Conservation (phyloP, 2,113 vertebrate species). For the Scophthalmus maximus region DNA sequence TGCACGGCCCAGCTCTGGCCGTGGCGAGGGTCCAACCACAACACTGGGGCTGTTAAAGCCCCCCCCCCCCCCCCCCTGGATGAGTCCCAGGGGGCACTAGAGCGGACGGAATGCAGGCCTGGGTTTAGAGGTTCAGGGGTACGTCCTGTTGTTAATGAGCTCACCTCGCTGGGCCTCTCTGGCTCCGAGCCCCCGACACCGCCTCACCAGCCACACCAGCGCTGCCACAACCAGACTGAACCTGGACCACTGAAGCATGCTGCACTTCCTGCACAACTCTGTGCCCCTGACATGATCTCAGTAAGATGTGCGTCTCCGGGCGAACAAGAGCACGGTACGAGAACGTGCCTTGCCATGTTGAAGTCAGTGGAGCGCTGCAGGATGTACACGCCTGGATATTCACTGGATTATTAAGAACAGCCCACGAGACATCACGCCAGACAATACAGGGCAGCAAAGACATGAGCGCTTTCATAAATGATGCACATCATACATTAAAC, state of each 20-base stretch:
- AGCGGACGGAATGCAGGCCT: slow-evolving; percentile 65
- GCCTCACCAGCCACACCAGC: slow-evolving; percentile 43
- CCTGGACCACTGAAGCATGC: slow-evolving; percentile 23
- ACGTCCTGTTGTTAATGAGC: slow-evolving; percentile 79
- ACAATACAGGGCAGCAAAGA: slow-evolving; percentile 15
- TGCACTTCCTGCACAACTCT: slow-evolving; percentile 31
- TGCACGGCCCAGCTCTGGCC: slow-evolving; percentile 47
- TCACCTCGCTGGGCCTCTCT: slow-evolving; percentile 68
- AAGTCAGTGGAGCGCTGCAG: not conserved
- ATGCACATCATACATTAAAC: slow-evolving; percentile 53
- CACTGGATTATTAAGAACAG: not conserved
- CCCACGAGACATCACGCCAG: slow-evolving; percentile 31
- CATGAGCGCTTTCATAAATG: slow-evolving; percentile 49
- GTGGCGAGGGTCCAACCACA: slow-evolving; percentile 72
- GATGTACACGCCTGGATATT: not conserved
- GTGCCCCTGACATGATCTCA: slow-evolving; percentile 10
- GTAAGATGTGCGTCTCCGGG: slow-evolving; percentile 7
- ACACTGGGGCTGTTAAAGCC: slow-evolving; percentile 66
- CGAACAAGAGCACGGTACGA: not conserved
- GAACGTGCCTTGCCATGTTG: not conserved
- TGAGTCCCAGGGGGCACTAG: slow-evolving; percentile 63
- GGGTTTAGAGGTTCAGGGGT: slow-evolving; percentile 76
- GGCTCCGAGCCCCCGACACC: slow-evolving; percentile 52
- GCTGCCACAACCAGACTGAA: slow-evolving; percentile 23
- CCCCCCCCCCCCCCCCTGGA: slow-evolving; percentile 36